Evolutionary conservation across 2,888 invertebrate genomes (phyloP).

Genomic region (Apomyelois bistriatella): DNA sequence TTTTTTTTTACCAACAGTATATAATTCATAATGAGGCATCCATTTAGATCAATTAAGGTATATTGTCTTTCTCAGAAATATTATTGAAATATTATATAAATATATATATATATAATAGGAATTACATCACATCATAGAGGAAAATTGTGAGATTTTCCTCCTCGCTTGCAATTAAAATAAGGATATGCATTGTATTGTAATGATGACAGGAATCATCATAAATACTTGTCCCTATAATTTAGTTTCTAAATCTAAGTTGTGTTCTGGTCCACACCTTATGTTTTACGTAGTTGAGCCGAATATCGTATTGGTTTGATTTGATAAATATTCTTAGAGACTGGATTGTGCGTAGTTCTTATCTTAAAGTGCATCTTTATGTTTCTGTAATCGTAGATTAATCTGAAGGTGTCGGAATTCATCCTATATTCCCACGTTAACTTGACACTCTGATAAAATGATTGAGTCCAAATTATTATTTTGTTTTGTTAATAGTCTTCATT

Average conservation of each 20-base stretch:
- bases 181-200: conserved; percentile 7
- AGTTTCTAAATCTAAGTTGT: no score
- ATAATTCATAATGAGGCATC: no score
- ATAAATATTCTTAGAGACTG: background rate
- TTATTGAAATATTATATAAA: no score
- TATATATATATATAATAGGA: no score
- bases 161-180: background rate
- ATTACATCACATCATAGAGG: conserved; percentile 1
- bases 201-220: background rate
- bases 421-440: background rate
- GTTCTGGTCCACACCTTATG: background rate
- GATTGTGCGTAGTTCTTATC: background rate
- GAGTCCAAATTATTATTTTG: no score
- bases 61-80: no score
- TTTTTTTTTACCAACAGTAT: no score
- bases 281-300: background rate
- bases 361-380: background rate
- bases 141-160: conserved; percentile 9
- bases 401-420: background rate
- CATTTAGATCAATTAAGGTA: no score
- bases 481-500: no score
- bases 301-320: background rate
- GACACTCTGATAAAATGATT: background rate
- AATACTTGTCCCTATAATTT: no score
- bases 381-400: background rate